Conservation (phyloP, 2,888 invertebrate genomes). For the Gibbula magus region DNA sequence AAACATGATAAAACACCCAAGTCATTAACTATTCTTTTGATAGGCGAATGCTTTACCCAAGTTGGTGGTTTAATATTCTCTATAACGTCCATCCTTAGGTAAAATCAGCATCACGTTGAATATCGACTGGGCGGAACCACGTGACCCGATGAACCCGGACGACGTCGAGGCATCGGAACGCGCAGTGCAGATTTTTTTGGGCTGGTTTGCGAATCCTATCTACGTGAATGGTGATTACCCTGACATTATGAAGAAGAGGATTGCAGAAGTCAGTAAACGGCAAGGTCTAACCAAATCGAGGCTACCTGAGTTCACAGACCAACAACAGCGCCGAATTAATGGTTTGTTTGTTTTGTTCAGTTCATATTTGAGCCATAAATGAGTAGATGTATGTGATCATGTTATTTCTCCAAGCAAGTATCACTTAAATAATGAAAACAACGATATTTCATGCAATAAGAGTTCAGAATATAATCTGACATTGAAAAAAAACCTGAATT, state of each 20-base stretch:
- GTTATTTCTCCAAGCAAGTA: no score
- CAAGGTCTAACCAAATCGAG: constrained; percentile 57
- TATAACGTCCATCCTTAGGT: no score
- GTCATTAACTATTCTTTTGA: no score
- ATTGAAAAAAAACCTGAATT: no score
- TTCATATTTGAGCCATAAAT: no score
- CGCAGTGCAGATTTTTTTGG: constrained; percentile 59
- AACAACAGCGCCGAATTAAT: constrained; percentile 62
- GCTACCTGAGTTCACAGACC: constrained; percentile 68
- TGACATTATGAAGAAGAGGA: constrained; percentile 58
- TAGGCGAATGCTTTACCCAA: no score
- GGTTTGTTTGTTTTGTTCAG: constrained; percentile 55
- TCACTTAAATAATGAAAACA: no score
- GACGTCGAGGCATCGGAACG: constrained; percentile 63
- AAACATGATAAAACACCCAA: no score
- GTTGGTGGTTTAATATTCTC: background rate
- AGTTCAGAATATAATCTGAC: no score
- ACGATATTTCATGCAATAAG: no score
- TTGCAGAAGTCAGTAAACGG: constrained; percentile 54
- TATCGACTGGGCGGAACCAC: constrained; percentile 62
- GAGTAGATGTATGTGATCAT: no score
- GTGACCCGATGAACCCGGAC: constrained; percentile 53
- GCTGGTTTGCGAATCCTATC: constrained; percentile 72
- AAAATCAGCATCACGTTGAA: constrained; percentile 63
- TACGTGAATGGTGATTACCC: constrained; percentile 78